Conservation (phyloP, 2,113 vertebrate species). For the Pterocles burchelli region DNA sequence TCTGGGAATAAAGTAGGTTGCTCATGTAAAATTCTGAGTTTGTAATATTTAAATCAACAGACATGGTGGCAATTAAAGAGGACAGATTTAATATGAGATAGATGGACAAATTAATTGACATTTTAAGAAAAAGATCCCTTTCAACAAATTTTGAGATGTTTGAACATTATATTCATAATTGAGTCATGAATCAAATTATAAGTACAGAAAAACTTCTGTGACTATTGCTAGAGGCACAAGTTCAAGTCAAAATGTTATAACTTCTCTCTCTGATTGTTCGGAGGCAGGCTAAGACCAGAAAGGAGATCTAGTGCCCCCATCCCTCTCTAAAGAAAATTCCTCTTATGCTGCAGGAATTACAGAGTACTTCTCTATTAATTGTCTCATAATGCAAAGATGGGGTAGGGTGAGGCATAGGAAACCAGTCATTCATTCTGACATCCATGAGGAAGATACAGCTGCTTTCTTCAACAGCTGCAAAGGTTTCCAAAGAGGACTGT, state of each 20-base stretch:
- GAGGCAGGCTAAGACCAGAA: background rate
- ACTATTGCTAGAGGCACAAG: background rate
- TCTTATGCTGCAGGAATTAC: background rate
- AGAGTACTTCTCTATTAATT: background rate
- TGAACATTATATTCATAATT: background rate
- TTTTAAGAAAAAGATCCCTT: background rate
- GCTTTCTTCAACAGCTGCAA: background rate
- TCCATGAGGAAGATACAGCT: background rate
- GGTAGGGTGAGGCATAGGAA: background rate
- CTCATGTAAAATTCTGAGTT: background rate
- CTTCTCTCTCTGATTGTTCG: background rate
- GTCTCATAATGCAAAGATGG: background rate
- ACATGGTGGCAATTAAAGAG: background rate
- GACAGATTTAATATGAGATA: slow-evolving; percentile 13
- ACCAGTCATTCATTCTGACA: background rate
- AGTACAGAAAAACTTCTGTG: background rate
- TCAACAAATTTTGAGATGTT: background rate
- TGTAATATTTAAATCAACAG: background rate
- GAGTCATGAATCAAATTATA: slow-evolving; percentile 13
- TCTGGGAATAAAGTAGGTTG: background rate
- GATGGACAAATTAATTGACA: background rate
- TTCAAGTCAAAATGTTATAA: background rate
- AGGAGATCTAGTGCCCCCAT: background rate
- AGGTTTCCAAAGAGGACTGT: background rate
- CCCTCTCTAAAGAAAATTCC: background rate